Percentiles rank a stretch among this genome's conserved stretches.
Conservation (phyloP, 1,140 invertebrate species). For the Drosophila ironensis region DNA sequence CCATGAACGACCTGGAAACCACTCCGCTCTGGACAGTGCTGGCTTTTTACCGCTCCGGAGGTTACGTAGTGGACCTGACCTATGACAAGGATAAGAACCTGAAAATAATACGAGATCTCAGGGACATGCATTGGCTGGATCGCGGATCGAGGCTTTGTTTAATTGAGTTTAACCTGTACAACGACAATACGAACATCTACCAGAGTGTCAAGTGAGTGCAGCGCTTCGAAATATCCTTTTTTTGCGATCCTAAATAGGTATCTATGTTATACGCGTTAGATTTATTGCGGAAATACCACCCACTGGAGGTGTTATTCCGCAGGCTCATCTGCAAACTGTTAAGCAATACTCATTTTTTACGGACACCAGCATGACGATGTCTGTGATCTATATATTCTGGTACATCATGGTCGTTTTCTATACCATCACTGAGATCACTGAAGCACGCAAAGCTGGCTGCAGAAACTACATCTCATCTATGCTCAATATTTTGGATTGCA, state of each 20-base stretch:
- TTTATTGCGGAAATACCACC: constrained; percentile 72
- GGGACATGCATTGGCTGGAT: constrained; percentile 52
- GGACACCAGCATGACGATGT: constrained; percentile 29
- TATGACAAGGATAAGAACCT: constrained; percentile 34
- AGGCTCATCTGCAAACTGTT: constrained; percentile 54
- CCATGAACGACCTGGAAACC: constrained; percentile 32
- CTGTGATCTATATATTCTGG: constrained; percentile 56
- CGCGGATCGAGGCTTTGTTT: constrained; percentile 58
- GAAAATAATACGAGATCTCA: constrained; percentile 19
- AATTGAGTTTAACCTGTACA: constrained; percentile 68
- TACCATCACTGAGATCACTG: constrained; percentile 46
- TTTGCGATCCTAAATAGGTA: neutral
- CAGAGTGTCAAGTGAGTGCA: constrained; percentile 60
- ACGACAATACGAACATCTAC: constrained; percentile 63
- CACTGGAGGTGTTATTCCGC: constrained; percentile 64
- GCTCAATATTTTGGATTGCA: constrained; percentile 50
- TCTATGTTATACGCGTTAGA: constrained; percentile 20
- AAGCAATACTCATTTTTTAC: constrained; percentile 54
- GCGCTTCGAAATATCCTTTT: too few relatives aligned
- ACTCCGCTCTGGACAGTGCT: constrained; percentile 52
- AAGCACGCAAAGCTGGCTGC: constrained; percentile 34
- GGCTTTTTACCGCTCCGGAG: constrained; percentile 45
- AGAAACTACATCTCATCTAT: constrained; percentile 40
- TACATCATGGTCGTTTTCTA: constrained; percentile 65
- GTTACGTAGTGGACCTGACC: constrained; percentile 49